Base-by-base conservation (phyloP, 2,113 vertebrate species). In the Toxotes jaculatrix region DNA sequence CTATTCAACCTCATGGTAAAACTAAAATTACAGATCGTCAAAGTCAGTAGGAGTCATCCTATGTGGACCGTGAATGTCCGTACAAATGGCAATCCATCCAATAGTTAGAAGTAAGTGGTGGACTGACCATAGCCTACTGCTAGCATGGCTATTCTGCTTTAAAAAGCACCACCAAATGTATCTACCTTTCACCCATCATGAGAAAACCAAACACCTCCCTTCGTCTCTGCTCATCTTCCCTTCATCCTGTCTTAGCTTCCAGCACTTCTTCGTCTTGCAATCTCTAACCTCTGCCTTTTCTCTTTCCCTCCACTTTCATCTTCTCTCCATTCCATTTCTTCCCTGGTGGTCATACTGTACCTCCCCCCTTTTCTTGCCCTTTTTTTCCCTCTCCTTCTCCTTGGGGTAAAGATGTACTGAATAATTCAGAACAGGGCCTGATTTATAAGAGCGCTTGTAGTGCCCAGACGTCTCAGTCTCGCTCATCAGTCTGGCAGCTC, bases 391-490 rank as follows among this genome's bases (percentile, higher is more conserved):
- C 36, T 78, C 68, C 76, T 73, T 84, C 80, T 84, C 87, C 80
- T 86, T 38, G n/a, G 74, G 85, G 77, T 73, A 73, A 64, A 77
- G 74, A 79, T 63, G 23, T 66, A 21, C 56, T 92, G 60, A 93
- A 93, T 92, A 90, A 90, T 92, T 93, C 79, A 92, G 55, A 78
- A 38, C 4, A 4, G 19, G 68, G 8, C 67, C 77, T 90, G 90
- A 92, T 90, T 91, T 84, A 91, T 89, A 81, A 89, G 74, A 71
- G 86, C 59, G 77, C 88, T 86, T 59, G 75, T 82, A 88, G 74
- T 68, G 85, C 42, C 79, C 82, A 87, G 87, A 84, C 80, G 11
- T 77, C 70, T 84, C 73, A 61, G 79, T 79, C 81, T 65, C 8
- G 27, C 84, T 88, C 86, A 87, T 90, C 81, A 83, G 82, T 85